Evolutionary conservation across 1,140 invertebrate species (phyloP).

Genomic region (Limonius californicus): DNA sequence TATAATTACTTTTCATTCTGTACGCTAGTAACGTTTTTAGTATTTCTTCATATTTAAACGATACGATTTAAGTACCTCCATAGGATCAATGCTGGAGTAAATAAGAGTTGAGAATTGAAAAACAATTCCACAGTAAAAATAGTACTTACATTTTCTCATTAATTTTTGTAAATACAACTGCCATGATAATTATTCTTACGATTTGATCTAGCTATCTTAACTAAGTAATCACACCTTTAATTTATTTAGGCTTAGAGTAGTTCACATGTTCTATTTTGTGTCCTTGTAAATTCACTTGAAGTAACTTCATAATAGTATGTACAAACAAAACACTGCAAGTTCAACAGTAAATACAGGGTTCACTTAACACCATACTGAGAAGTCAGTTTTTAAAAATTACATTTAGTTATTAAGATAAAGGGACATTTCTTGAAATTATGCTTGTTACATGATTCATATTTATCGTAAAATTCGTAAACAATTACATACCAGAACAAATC

Average conservation of each 20-base stretch:
- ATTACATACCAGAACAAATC: neutral
- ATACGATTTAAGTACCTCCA: too few relatives aligned
- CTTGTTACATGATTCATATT: neutral
- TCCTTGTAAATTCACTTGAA: slow-evolving; percentile 20
- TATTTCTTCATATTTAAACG: too few relatives aligned
- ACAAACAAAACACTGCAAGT: slow-evolving; percentile 29
- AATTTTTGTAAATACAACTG: slow-evolving; percentile 32
- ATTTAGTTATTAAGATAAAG: slow-evolving; percentile 24
- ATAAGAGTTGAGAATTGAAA: slow-evolving; percentile 7
- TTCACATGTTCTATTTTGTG: slow-evolving; percentile 27
- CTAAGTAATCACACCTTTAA: slow-evolving; percentile 38
- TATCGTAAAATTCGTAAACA: neutral
- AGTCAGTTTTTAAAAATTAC: slow-evolving; percentile 22
- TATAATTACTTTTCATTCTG: too few relatives aligned
- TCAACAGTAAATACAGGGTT: slow-evolving; percentile 21
- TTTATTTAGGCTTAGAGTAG: slow-evolving; percentile 30
- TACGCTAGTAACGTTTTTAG: too few relatives aligned
- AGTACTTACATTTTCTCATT: slow-evolving; percentile 32
- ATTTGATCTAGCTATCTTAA: slow-evolving; percentile 18
- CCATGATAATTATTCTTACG: slow-evolving; percentile 31
- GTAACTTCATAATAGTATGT: slow-evolving; percentile 26
- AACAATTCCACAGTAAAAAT: slow-evolving; percentile 30
- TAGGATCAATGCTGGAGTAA: slow-evolving; percentile 1
- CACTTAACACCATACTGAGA: slow-evolving; percentile 24
- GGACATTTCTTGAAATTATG: slow-evolving; percentile 18